A percentile compares a stretch with the other conserved stretches of the same genome.
phyloP scores from a whole-genome alignment of 1,140 invertebrate genomes.

The Apocrypta bakeri region DNA sequence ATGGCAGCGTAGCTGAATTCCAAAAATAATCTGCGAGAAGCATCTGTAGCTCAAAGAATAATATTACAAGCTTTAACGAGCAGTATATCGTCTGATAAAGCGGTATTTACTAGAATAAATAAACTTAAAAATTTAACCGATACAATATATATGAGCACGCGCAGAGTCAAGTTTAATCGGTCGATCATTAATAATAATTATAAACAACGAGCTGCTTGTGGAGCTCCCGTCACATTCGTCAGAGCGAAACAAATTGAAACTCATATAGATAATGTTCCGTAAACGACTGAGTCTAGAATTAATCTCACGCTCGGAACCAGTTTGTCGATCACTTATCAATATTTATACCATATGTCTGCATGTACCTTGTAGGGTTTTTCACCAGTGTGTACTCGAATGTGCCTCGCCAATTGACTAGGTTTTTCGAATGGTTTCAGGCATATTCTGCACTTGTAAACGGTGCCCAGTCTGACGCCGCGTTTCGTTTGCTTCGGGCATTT shows the following conservation, averaged over 20 bases:
- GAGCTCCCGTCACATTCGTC: no score
- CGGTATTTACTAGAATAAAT: no score
- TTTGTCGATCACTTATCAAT: no score
- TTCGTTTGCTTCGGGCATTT: slow-evolving; percentile 67
- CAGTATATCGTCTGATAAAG: no score
- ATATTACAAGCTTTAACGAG: no score
- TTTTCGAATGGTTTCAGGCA: slow-evolving; percentile 78
- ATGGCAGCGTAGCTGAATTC: not conserved
- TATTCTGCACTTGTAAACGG: slow-evolving; percentile 73
- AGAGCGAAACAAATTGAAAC: not conserved
- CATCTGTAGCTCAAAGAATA: no score
- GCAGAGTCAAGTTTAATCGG: not conserved
- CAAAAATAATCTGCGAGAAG: not conserved
- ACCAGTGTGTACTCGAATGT: slow-evolving; percentile 79
- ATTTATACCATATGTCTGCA: no score
- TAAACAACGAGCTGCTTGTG: not conserved
- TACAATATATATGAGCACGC: no score
- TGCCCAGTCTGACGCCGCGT: slow-evolving; percentile 63
- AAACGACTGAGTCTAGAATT: no score
- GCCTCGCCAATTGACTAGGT: slow-evolving; percentile 77
- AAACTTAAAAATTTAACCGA: no score
- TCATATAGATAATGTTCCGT: not conserved
- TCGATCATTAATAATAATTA: not conserved
- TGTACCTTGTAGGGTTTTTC: slow-evolving; percentile 79
- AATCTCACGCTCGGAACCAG: no score